Evolutionary conservation across 2,113 vertebrate species (phyloP), one percentile per base, ranked within the genome.

Genomic region (Corythaixoides concolor): DNA sequence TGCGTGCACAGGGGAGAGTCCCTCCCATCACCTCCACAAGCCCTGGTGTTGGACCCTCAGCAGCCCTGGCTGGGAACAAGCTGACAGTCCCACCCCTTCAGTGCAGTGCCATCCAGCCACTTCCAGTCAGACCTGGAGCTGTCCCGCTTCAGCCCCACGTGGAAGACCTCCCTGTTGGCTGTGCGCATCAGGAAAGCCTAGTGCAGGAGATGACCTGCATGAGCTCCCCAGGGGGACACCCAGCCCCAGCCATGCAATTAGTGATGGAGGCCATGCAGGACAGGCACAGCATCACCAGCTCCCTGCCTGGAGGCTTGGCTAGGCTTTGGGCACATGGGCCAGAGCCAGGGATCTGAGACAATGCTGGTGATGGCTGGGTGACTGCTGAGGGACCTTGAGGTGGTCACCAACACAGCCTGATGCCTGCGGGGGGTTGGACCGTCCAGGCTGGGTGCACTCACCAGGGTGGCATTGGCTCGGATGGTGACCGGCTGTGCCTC

Each of bases 1-100:
- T n/a, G n/a, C n/a, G n/a, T n/a, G n/a, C n/a, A n/a, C n/a, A n/a
- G n/a, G n/a, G n/a, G n/a, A n/a, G n/a, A n/a, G n/a, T 41, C 41
- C 41, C 12, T 9, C 8, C 30, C 1, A 0, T 7, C 56, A 33
- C 52, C 11, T 55, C n/a, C 56, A 12, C 0, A 0, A 35, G 33
- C 55, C 27, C 37, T 30, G 56, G 11, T 6, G 14, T 18, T 15
- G 15, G 55, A 52, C 35, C 19, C 24, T 15, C 14, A 39, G 27
- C 37, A 70, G 7, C 30, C 37, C 24, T 8, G 21, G 20, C 15
- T 59, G 21, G 30, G 30, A 35, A 53, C 13, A 69, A 88, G 30
- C 6, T 12, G 59, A 18, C 7, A 60, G 50, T 26, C 92, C 94
- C 64, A 96, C 92, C 95, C 22, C 23, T 89, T 81, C 64, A 87